Percentiles rank a stretch among this genome's conserved stretches.
Conservation (phyloP, 2,888 invertebrate species). For the Zygothrica quintamaculata region DNA sequence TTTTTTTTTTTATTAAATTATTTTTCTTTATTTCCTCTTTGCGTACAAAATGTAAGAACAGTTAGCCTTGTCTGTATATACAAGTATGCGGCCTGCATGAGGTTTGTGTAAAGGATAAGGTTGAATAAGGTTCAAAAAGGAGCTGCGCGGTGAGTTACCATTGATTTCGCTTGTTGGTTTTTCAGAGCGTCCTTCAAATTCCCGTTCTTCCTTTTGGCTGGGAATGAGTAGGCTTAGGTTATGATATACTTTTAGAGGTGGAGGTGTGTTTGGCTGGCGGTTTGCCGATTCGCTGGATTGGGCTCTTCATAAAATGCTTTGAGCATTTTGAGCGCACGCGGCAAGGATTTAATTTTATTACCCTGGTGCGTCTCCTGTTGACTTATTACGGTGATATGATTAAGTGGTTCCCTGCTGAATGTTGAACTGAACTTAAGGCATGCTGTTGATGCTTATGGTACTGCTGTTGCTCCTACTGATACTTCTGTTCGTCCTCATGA, state of each 20-base stretch:
- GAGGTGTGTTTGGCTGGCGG: neutral
- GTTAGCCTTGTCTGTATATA: slow-evolving; percentile 3
- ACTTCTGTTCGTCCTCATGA: slow-evolving; percentile 3
- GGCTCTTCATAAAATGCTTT: neutral
- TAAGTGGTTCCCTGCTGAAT: slow-evolving; percentile 60
- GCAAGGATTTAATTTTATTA: slow-evolving; percentile 80
- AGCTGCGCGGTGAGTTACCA: slow-evolving; percentile 32
- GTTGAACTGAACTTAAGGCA: neutral
- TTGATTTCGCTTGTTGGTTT: slow-evolving; percentile 56
- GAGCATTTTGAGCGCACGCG: slow-evolving; percentile 42
- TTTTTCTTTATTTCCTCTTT: slow-evolving; percentile 42
- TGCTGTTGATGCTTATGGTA: neutral
- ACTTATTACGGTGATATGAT: slow-evolving; percentile 79
- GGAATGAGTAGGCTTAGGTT: slow-evolving; percentile 15
- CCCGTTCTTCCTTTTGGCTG: no score
- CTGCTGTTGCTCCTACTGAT: neutral
- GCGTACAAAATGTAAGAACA: slow-evolving; percentile 12
- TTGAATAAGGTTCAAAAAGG: no score
- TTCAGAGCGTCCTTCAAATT: slow-evolving; percentile 9
- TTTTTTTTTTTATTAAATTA: slow-evolving; percentile 29
- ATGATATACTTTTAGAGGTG: slow-evolving; percentile 28
- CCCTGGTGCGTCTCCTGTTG: slow-evolving; percentile 60
- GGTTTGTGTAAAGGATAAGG: neutral
- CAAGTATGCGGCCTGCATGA: neutral
- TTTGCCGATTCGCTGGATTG: neutral